phyloP scores from a whole-genome alignment of 2,797 vertebrate genomes.

The Neosilurus mollespiculum region DNA sequence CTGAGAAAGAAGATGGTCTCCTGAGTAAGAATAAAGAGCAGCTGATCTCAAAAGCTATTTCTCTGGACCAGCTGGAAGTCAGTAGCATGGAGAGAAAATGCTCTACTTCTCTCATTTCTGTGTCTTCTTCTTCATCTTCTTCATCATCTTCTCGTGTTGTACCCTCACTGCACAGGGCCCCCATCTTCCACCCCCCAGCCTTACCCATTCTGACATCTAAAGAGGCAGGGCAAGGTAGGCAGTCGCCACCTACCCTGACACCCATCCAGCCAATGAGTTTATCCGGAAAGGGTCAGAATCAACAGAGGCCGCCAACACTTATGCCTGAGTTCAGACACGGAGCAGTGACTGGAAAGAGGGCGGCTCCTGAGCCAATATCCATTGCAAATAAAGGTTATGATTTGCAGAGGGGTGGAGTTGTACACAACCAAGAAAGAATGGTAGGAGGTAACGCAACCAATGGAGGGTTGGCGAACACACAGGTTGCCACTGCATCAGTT shows the following conservation, averaged over 20 bases:
- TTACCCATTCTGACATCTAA: slow-evolving; percentile 87
- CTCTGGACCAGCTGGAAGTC: slow-evolving; percentile 28
- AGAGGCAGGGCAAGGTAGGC: slow-evolving; percentile 83
- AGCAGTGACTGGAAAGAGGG: slow-evolving; percentile 78
- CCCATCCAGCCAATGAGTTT: slow-evolving; percentile 89
- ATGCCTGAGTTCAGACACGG: slow-evolving; percentile 85
- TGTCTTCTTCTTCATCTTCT: slow-evolving; percentile 76
- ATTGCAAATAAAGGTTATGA: slow-evolving; percentile 61
- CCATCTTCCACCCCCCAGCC: slow-evolving; percentile 93
- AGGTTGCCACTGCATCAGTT: slow-evolving; percentile 89
- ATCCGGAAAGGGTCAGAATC: slow-evolving; percentile 84
- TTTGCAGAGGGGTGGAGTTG: slow-evolving; percentile 48
- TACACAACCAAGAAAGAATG: slow-evolving; percentile 39
- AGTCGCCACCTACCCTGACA: slow-evolving; percentile 93
- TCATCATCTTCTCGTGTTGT: slow-evolving; percentile 84
- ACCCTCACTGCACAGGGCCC: slow-evolving; percentile 93
- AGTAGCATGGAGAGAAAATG: slow-evolving; percentile 37
- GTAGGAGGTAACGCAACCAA: slow-evolving; percentile 34
- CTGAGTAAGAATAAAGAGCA: slow-evolving; percentile 84
- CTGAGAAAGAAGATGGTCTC: slow-evolving; percentile 82
- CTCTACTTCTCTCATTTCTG: slow-evolving; percentile 78
- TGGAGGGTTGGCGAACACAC: slow-evolving; percentile 76
- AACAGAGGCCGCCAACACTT: slow-evolving; percentile 94
- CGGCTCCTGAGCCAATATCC: slow-evolving; percentile 48
- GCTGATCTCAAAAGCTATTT: slow-evolving; percentile 80